phyloP scores from a whole-genome alignment of 2,888 invertebrate genomes.

The Latrodectus elegans region DNA sequence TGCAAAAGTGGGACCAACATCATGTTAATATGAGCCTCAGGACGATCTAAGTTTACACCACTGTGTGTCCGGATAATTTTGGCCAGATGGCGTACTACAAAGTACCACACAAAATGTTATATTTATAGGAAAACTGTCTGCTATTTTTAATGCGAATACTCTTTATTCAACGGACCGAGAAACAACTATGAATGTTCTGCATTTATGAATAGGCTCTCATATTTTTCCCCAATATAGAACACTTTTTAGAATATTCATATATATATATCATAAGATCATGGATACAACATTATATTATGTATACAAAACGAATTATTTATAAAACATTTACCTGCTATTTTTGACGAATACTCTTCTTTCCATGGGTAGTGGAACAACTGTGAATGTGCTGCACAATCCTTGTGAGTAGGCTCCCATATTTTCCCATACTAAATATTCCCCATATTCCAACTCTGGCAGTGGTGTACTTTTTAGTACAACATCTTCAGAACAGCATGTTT shows the following conservation, averaged over 20 bases:
- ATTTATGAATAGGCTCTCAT: too few relatives aligned
- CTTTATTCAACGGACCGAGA: not conserved
- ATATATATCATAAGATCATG: not conserved
- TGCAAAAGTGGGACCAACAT: too few relatives aligned
- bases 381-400: constrained; percentile 67
- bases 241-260: not conserved
- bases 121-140: too few relatives aligned
- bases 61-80: too few relatives aligned
- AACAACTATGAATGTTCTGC: not conserved
- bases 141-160: not conserved
- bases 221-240: not conserved
- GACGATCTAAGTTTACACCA: too few relatives aligned
- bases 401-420: constrained; percentile 71
- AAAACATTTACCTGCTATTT: constrained; percentile 79
- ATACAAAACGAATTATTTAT: too few relatives aligned
- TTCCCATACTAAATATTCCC: constrained; percentile 70
- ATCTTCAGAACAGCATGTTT: constrained; percentile 70
- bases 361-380: constrained; percentile 63
- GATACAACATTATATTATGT: not conserved
- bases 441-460: constrained; percentile 70
- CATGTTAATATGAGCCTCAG: too few relatives aligned
- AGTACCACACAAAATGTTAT: too few relatives aligned
- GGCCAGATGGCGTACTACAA: too few relatives aligned
- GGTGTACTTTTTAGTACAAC: constrained; percentile 47
- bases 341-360: constrained; percentile 78